Conservation (phyloP, 2,797 vertebrate genomes). For the Tolypeutes matacus region DNA sequence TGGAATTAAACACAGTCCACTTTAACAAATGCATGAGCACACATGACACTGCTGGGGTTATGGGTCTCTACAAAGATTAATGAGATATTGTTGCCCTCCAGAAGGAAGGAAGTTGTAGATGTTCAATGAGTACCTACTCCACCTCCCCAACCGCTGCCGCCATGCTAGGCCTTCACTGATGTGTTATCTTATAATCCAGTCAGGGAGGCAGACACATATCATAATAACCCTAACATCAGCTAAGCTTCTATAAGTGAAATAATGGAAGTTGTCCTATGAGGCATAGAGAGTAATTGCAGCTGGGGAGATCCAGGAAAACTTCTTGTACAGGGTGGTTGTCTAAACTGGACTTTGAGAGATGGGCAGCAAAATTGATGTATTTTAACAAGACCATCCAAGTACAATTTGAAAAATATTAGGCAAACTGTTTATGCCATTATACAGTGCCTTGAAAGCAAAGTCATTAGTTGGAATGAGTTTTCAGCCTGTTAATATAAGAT, state of each 20-base stretch:
- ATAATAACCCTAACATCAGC: not conserved
- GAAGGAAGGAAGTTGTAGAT: not conserved
- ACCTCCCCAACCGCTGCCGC: too few relatives aligned
- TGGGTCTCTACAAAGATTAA: not conserved
- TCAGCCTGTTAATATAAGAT: not conserved
- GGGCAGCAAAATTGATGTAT: not conserved
- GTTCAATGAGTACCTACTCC: not conserved
- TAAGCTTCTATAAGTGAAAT: not conserved
- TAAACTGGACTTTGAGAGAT: not conserved
- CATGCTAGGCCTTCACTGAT: not conserved
- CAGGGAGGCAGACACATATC: not conserved
- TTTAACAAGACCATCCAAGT: conserved; percentile 23
- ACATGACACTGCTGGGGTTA: not conserved
- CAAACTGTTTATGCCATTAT: not conserved
- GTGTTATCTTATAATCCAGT: not conserved
- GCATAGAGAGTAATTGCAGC: not conserved
- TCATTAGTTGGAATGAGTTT: conserved; percentile 7
- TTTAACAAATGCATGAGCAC: not conserved
- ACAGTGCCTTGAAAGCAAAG: not conserved
- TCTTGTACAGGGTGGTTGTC: not conserved
- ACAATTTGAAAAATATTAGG: not conserved
- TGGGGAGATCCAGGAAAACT: not conserved
- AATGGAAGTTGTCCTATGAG: not conserved
- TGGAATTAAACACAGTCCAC: not conserved
- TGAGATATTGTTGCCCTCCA: not conserved